These are phyloP conservation scores for Panthera leo DNA, from an alignment of 2,113 vertebrate genomes.

Conservation along the genomic window DNA sequence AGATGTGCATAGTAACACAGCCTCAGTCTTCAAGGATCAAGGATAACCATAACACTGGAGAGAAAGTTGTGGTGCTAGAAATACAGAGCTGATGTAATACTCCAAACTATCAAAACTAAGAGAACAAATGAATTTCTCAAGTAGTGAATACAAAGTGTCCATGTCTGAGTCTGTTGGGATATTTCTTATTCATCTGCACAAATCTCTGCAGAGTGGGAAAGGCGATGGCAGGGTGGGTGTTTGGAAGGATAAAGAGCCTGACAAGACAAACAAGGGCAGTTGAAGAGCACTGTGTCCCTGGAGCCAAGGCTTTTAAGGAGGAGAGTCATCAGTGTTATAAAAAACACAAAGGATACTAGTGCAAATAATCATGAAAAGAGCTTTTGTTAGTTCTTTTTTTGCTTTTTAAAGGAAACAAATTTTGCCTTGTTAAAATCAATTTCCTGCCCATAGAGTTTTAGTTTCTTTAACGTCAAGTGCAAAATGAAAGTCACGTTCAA, in stretches of 20 bases:
- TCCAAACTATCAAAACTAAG: not conserved
- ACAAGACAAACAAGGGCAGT: not conserved
- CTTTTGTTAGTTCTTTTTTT: not conserved
- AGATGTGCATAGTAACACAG: not conserved
- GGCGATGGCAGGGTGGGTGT: not conserved
- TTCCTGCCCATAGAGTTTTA: conserved; percentile 31
- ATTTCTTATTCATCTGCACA: not conserved
- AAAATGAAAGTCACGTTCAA: conserved; percentile 26
- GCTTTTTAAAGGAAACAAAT: conserved; percentile 33
- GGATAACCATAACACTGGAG: not conserved
- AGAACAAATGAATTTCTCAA: not conserved
- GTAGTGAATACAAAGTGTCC: not conserved
- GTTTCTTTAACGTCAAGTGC: conserved; percentile 33
- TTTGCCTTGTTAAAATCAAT: conserved; percentile 47
- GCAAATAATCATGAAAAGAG: not conserved
- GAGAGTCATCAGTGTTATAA: not conserved
- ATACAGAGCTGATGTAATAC: not conserved
- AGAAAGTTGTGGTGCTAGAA: not conserved
- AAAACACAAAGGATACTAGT: not conserved
- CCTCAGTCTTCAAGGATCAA: not conserved
- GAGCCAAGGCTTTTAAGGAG: not conserved
- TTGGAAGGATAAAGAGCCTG: not conserved
- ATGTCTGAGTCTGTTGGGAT: not conserved
- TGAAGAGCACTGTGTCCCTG: not conserved
- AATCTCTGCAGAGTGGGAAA: not conserved